Percentiles rank a stretch among this genome's conserved stretches.
phyloP scores from a whole-genome alignment of 1,140 invertebrate genomes.

The Nautilus pompilius region DNA sequence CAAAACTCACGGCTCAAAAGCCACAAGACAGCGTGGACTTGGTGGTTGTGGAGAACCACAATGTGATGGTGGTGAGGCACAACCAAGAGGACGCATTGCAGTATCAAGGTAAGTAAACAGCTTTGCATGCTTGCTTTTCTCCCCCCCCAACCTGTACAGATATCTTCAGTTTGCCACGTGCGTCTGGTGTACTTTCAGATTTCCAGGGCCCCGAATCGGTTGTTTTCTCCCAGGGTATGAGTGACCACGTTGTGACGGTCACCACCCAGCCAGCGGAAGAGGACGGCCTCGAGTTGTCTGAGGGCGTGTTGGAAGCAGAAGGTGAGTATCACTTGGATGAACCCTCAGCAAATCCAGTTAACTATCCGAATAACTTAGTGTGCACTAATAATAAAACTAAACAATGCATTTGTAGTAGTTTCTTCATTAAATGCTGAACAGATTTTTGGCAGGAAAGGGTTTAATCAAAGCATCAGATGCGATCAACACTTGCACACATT shows the following conservation, averaged over 20 bases:
- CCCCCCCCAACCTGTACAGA: not conserved
- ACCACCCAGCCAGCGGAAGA: conserved; percentile 18
- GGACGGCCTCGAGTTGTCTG: not conserved
- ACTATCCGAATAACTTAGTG: no score
- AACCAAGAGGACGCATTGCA: not conserved
- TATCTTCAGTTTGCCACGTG: not conserved
- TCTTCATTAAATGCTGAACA: no score
- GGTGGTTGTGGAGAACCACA: not conserved
- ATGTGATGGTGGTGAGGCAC: not conserved
- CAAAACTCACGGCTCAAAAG: not conserved
- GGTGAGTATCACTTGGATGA: no score
- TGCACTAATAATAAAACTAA: no score
- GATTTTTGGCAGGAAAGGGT: no score
- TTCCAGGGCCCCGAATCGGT: conserved; percentile 23
- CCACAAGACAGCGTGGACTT: not conserved
- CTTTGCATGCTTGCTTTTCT: not conserved
- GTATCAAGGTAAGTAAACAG: not conserved
- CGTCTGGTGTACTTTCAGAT: conserved; percentile 11
- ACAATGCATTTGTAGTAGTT: no score
- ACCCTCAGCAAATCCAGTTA: no score
- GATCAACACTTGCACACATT: no score
- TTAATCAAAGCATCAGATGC: no score
- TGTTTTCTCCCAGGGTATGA: conserved; percentile 25
- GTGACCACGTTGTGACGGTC: conserved; percentile 32
- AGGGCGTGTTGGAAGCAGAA: no score